Evolutionary conservation across 2,113 vertebrate species (phyloP), one percentile per base, ranked within the genome.

Genomic region (Gambusia holbrooki): DNA sequence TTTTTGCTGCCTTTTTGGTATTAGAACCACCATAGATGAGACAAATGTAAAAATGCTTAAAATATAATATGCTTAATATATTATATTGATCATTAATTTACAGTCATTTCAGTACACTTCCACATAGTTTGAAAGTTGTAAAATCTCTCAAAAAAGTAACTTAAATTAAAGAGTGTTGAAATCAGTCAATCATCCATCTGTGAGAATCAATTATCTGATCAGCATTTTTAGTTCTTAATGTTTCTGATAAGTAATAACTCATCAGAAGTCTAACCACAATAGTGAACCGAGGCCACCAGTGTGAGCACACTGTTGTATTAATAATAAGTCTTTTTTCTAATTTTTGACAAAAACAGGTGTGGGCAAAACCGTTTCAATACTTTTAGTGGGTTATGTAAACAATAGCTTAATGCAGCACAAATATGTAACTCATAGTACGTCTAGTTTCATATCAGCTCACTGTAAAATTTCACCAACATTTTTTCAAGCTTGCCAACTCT

Each of bases 401-500:
- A 58, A 37, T 11, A 11, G 35, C 51, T n/a, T n/a, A 10, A 58
- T n/a, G 4, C 17, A 48, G 45, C 45, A 48, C 45, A 19, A 48
- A 19, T 19, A 48, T 48, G 45, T 1, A 19, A 25, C 51, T 8
- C 22, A 25, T 3, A 32, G 28, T 32, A 5, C 13, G 14, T 30
- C 32, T 64, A 35, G 30, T 12, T 35, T 33, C 4, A 22, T 3
- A 25, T 17, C 61, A 51, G n/a, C 62, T 76, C 64, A 69, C 63
- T 78, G 69, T 71, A 70, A 14, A 66, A 29, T 30, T 58, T 3
- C 45, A 17, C 22, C 17, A 42, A 73, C 30, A 76, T 84, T 78
- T 71, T 54, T 71, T 10, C 42, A 9, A 45, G 0, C 2, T 80
- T 74, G 42, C 63, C 30, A 83, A 68, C 81, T 79, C 61, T 65